phyloP scores from a whole-genome alignment of 2,888 invertebrate genomes.

The Camptogramma bilineatum region DNA sequence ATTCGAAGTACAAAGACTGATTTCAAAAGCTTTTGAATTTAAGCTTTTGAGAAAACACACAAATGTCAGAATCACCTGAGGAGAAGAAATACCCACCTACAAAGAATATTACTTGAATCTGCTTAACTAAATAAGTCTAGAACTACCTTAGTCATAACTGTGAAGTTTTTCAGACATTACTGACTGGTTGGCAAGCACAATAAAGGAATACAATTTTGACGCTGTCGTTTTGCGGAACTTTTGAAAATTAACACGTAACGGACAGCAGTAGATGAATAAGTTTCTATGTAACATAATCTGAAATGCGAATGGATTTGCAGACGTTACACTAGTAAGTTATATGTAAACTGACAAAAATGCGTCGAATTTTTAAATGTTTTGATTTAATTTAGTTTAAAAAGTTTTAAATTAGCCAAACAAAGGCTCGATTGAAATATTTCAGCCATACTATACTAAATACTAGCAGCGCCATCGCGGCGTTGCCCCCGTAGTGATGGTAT shows the following conservation, averaged over 20 bases:
- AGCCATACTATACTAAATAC: too few relatives aligned
- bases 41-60: background rate
- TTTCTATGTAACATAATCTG: too few relatives aligned
- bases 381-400: constrained; percentile 11
- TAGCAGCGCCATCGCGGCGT: too few relatives aligned
- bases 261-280: too few relatives aligned
- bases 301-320: too few relatives aligned
- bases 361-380: background rate
- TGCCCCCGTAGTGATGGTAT: too few relatives aligned
- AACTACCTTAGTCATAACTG: background rate
- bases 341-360: background rate
- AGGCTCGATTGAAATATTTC: constrained; percentile 10
- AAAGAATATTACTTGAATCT: background rate
- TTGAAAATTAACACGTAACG: background rate
- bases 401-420: constrained; percentile 16
- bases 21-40: background rate
- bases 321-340: background rate
- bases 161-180: background rate
- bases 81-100: background rate
- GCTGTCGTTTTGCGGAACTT: background rate
- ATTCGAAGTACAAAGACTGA: background rate
- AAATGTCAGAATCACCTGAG: background rate
- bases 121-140: background rate
- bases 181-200: background rate
- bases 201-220: background rate